Evolutionary conservation across 2,113 vertebrate genomes (phyloP), one percentile per base, ranked within the genome.

Genomic region (Saccopteryx bilineata): DNA sequence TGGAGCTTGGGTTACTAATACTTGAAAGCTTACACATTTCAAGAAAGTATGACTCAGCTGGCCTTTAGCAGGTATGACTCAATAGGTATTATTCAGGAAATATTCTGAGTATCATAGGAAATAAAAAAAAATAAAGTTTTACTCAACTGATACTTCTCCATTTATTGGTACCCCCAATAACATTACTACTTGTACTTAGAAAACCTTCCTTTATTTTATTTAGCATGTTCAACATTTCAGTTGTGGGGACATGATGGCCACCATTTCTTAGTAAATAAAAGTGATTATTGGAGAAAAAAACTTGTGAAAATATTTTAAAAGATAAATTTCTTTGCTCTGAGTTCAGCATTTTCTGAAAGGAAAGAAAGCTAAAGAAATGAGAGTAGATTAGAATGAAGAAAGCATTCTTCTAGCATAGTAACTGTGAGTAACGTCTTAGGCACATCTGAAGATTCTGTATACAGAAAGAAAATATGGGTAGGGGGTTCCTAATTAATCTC

Each of bases 401-500:
- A 92, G 26, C 9, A 24, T 58, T 86, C 10, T 87, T 14, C 0
- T 95, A 76, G 17, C 60, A n/a, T 58, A 68, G 60, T 80, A 68
- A 72, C 26, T 50, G 31, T 50, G 17, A 52, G 9, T 11, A 39
- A 8, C 17, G 13, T 79, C 28, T 58, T 85, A 79, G 17, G 14
- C 10, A 74, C 17, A 85, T 52, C 2, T 90, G 19, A 82, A 94
- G 21, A 72, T 48, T 93, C 56, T 63, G 4, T 56, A 24, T 85
- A 82, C 69, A 46, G 86, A 87, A 50, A 80, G 66, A 92, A 92
- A 94, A 91, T 90, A 66, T 31, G 33, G 14, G 14, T 63, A 18
- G 2, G 19, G n/a, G 19, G 11, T 18, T 72, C 5, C 71, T 61
- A 83, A 90, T 90, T 93, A 83, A 88, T 54, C 11, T 11, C 23